Evolutionary conservation across 2,797 vertebrate species (phyloP), one percentile per base, ranked within the genome.

Genomic region (Fringilla coelebs): DNA sequence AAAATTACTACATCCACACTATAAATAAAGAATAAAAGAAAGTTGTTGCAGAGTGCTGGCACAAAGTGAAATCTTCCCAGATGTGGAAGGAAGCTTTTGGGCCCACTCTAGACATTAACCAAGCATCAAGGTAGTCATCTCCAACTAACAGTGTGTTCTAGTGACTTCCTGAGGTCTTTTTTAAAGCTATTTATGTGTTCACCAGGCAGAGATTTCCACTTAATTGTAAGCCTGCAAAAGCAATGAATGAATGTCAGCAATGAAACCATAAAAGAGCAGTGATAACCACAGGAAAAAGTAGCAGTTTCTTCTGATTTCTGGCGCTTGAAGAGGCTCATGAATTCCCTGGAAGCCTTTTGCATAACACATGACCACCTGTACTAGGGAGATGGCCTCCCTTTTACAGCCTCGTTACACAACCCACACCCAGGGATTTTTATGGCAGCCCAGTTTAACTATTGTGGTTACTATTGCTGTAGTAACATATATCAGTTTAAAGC

Each of bases 21-120:
- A 67, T 71, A 93, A 92, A 72, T 91, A 77, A 89, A 58, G 75
- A 65, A 85, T 70, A 61, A 93, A 94, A 92, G 83, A 71, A 96
- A 95, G 84, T 85, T 88, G 82, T 92, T 96, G 93, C 71, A 82
- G 93, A 41, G 52, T 28, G 20, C 82, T 97, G 89, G 94, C 88
- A 29, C 72, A 83, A 61, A 91, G 72, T 93, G 85, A 78, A 89
- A 84, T 92, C 85, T 95, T 93, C 72, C 74, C 78, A 80, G 79
- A 80, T 85, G 68, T 68, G 45, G 73, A 90, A 96, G 82, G 95
- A 95, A 96, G 86, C 91, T 94, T 97, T 87, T 97, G 92, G 58
- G 79, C 79, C 66, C 54, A 17, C 58, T 91, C 46, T 90, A 93
- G 93, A 80, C 51, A 62, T 94, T 91, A 96, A 93, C 91, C 72